phyloP scores from a whole-genome alignment of 2,888 invertebrate genomes.

The Polydesmus complanatus region DNA sequence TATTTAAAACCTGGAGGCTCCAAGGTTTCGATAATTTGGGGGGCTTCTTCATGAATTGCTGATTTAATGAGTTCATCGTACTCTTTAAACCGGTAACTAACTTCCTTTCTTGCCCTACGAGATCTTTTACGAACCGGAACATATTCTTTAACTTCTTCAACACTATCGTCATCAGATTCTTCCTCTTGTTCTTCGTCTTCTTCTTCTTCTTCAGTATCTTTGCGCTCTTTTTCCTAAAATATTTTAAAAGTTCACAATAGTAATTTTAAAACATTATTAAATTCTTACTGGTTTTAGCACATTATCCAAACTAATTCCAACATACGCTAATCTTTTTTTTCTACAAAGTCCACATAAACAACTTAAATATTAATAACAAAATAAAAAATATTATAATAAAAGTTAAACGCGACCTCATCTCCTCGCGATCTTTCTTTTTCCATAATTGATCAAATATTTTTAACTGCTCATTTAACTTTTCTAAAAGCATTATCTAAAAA shows the following conservation, averaged over 20 bases:
- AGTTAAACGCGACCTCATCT: constrained; percentile 37
- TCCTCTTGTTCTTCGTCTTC: constrained; percentile 24
- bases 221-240: too few species aligned
- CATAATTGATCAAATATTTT: constrained; percentile 33
- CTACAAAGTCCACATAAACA: constrained; percentile 29
- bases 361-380: neutral
- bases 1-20: too few species aligned
- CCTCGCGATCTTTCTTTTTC: constrained; percentile 51
- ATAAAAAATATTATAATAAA: neutral
- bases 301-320: constrained; percentile 59
- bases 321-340: constrained; percentile 55
- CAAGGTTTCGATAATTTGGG: constrained; percentile 12
- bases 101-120: constrained; percentile 56
- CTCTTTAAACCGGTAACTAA: constrained; percentile 67
- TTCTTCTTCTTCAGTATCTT: constrained; percentile 15
- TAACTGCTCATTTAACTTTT: constrained; percentile 56
- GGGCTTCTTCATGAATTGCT: constrained; percentile 41
- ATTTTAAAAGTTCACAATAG: constrained; percentile 10
- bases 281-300: constrained; percentile 42
- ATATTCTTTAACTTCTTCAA: constrained; percentile 24
- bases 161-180: constrained; percentile 30
- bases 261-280: too few species aligned
- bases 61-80: constrained; percentile 91
- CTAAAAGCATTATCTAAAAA: constrained; percentile 48
- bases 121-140: constrained; percentile 35